phyloP scores from a whole-genome alignment of 2,888 invertebrate genomes.

The Eurytoma californica region DNA sequence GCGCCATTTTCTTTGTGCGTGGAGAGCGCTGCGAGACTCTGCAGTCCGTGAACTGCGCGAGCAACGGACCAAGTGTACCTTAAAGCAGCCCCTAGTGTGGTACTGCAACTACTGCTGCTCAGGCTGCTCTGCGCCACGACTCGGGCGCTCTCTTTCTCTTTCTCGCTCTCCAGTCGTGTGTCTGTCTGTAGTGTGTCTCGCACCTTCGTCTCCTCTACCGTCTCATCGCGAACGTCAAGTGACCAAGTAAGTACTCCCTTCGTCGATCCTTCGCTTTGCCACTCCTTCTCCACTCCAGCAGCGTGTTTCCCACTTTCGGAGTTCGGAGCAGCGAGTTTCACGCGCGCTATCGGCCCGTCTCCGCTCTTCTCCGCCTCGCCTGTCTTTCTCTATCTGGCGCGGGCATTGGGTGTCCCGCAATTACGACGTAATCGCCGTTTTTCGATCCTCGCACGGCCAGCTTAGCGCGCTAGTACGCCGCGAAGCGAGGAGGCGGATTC shows the following conservation, averaged over 20 bases:
- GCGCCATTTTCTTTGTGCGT: constrained; percentile 55
- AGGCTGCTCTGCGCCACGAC: not conserved
- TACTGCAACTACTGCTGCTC: constrained; percentile 14
- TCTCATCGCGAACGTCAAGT: not conserved
- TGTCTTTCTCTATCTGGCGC: constrained; percentile 1
- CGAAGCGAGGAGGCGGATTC: not conserved
- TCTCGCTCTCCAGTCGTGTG: not conserved
- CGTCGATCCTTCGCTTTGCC: constrained; percentile 12
- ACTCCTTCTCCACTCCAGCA: no score
- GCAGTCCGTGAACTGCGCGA: not conserved
- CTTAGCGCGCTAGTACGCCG: not conserved
- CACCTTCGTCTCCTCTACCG: not conserved
- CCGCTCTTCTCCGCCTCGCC: not conserved
- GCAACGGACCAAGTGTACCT: constrained; percentile 10
- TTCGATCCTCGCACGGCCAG: constrained; percentile 22
- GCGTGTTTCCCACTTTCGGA: not conserved
- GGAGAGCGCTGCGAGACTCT: not conserved
- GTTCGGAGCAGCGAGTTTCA: constrained; percentile 5
- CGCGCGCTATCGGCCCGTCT: not conserved
- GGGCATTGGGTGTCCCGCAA: constrained; percentile 24
- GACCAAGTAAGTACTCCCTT: not conserved
- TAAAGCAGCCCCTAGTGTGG: constrained; percentile 8
- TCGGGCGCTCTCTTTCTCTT: not conserved
- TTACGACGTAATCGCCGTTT: constrained; percentile 50
- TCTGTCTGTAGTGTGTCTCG: not conserved